Conservation (phyloP, 2,113 vertebrate species). For the Nycticryphes semicollaris region DNA sequence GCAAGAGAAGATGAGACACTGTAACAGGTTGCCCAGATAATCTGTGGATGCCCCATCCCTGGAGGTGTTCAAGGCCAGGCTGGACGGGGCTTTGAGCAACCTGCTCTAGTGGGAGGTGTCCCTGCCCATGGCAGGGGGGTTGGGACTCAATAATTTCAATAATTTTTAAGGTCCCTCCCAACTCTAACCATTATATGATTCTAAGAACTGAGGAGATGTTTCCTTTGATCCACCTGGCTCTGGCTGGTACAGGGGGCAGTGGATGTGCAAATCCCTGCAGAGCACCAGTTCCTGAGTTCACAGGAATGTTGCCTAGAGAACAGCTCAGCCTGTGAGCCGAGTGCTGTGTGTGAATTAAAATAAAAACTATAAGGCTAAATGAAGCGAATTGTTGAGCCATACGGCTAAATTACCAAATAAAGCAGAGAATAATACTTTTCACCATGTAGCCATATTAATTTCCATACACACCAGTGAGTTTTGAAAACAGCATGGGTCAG, state of each 20-base stretch:
- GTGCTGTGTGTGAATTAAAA: not conserved
- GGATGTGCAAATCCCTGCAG: not conserved
- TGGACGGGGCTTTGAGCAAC: too few species aligned
- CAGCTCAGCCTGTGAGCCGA: not conserved
- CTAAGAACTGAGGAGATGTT: not conserved
- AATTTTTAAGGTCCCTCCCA: too few species aligned
- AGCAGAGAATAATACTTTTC: conserved; percentile 42
- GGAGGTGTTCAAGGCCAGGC: too few species aligned
- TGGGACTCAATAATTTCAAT: too few species aligned
- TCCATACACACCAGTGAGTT: not conserved
- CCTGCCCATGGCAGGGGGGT: too few species aligned
- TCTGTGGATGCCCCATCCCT: too few species aligned
- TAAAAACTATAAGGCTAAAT: not conserved
- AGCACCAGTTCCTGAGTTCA: not conserved
- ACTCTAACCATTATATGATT: too few species aligned
- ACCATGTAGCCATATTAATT: conserved; percentile 28
- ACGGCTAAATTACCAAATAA: conserved; percentile 9
- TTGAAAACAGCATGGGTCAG: not conserved
- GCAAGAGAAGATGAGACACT: not conserved
- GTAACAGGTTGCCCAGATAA: too few species aligned
- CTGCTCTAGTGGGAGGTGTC: too few species aligned
- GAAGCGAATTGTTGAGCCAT: not conserved
- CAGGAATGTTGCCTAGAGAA: not conserved
- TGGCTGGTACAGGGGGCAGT: rapidly evolving
- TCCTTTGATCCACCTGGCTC: not conserved